A percentile compares a stretch with the other conserved stretches of the same genome.
Evolutionary conservation across 2,888 invertebrate genomes (phyloP).

Genomic region (Pachliopta kotzebuea): DNA sequence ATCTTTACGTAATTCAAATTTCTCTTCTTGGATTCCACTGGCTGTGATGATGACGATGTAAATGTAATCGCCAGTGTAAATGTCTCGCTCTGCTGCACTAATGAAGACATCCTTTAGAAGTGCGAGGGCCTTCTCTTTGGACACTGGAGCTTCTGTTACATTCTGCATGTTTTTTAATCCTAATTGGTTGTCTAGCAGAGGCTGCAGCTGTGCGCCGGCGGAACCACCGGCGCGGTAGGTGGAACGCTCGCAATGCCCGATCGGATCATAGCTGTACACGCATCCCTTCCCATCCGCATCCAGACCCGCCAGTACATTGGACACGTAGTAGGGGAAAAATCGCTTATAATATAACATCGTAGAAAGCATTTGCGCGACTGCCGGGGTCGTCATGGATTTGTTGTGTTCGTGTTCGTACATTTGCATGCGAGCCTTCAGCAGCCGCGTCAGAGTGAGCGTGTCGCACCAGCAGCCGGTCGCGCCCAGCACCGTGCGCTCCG

Average conservation of each 20-base stretch:
- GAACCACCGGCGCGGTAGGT: conserved; percentile 95
- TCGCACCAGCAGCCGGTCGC: conserved; percentile 99
- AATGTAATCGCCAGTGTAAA: conserved; percentile 97
- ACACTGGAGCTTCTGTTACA: conserved; percentile 81
- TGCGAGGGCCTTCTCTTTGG: conserved; percentile 89
- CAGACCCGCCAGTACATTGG: conserved; percentile 95
- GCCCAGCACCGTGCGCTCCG: conserved; percentile 92
- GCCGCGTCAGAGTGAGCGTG: conserved; percentile 92
- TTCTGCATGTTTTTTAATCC: conserved; percentile 93
- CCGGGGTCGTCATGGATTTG: conserved; percentile 94
- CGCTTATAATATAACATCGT: conserved; percentile 97
- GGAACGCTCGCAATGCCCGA: conserved; percentile 95
- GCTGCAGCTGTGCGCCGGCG: conserved; percentile 93
- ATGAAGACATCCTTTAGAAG: conserved; percentile 97
- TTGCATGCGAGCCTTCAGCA: conserved; percentile 92
- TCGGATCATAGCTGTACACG: conserved; percentile 98
- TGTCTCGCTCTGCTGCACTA: conserved; percentile 98
- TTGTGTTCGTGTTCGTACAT: conserved; percentile 98
- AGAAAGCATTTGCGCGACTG: conserved; percentile 97
- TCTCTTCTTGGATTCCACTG: conserved; percentile 88
- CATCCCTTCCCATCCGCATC: conserved; percentile 96
- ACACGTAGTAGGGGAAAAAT: conserved; percentile 99
- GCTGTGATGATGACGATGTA: conserved; percentile 93
- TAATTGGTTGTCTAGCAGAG: conserved; percentile 97
- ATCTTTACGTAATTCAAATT: conserved; percentile 93